These are phyloP conservation scores for Diloba caeruleocephala DNA, from an alignment of 2,888 invertebrate species.

Conservation along the genomic window DNA sequence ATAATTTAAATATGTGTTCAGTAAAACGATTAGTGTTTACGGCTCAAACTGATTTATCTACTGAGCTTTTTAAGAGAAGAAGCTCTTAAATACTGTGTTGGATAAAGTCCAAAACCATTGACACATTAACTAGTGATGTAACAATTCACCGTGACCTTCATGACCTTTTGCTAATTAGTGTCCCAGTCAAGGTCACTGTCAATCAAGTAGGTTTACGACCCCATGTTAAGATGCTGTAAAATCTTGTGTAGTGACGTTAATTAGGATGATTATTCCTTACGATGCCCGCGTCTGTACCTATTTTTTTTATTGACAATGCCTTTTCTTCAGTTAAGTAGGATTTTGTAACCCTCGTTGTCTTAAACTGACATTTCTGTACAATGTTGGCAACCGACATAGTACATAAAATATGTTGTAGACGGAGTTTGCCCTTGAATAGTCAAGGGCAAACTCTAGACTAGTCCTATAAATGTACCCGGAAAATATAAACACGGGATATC, in stretches of 20 bases:
- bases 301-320: too few relatives aligned
- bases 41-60: too few relatives aligned
- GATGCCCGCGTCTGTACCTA: too few relatives aligned
- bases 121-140: slow-evolving; percentile 6
- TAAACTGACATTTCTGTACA: background rate
- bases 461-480: slow-evolving; percentile 26
- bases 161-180: slow-evolving; percentile 25
- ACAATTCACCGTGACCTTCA: slow-evolving; percentile 4
- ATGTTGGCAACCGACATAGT: background rate
- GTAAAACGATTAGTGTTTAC: too few relatives aligned
- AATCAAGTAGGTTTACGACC: slow-evolving; percentile 30
- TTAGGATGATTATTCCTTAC: slow-evolving; percentile 9
- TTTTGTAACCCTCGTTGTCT: too few relatives aligned
- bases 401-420: background rate
- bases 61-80: too few relatives aligned
- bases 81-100: too few relatives aligned
- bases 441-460: background rate
- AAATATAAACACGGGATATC: slow-evolving; percentile 15
- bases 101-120: background rate
- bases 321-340: too few relatives aligned
- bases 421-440: slow-evolving; percentile 11
- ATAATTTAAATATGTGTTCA: too few relatives aligned
- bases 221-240: slow-evolving; percentile 10
- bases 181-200: slow-evolving; percentile 9
- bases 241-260: slow-evolving; percentile 6